Percentiles rank a stretch among this genome's conserved stretches.
phyloP scores from a whole-genome alignment of 2,888 invertebrate genomes.

The Emmelina monodactyla region DNA sequence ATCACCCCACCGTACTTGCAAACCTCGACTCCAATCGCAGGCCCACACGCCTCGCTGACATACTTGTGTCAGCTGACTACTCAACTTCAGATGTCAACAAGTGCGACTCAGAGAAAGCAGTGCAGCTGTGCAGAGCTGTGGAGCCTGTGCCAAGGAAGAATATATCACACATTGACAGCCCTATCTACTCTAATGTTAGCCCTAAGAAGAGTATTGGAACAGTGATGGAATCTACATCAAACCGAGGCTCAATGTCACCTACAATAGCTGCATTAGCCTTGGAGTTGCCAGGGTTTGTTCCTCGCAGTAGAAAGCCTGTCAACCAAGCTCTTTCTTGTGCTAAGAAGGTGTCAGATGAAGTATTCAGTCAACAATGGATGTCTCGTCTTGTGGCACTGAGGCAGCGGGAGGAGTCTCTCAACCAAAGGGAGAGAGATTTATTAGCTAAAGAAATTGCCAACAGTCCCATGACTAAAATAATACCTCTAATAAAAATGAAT shows the following conservation, averaged over 20 bases:
- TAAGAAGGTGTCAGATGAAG: conserved; percentile 59
- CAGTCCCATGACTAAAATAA: conserved; percentile 39
- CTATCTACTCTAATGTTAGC: conserved; percentile 44
- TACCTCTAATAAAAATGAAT: conserved; percentile 20
- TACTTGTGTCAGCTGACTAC: conserved; percentile 28
- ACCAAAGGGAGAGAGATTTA: conserved; percentile 54
- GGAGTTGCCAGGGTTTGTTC: conserved; percentile 56
- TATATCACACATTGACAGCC: conserved; percentile 30
- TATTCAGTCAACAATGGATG: conserved; percentile 66
- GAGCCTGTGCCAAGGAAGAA: conserved; percentile 38
- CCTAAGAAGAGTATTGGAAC: conserved; percentile 24
- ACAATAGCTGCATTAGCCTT: conserved; percentile 51
- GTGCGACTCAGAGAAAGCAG: conserved; percentile 54
- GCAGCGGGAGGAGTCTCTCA: conserved; percentile 57
- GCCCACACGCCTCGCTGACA: conserved; percentile 28
- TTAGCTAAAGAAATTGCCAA: conserved; percentile 49
- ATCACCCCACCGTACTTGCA: conserved; percentile 54
- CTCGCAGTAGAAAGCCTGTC: conserved; percentile 40
- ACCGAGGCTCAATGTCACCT: conserved; percentile 37
- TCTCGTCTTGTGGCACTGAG: conserved; percentile 58
- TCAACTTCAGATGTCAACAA: conserved; percentile 30
- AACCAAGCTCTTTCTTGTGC: conserved; percentile 37
- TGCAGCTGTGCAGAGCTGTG: conserved; percentile 32
- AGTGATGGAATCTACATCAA: conserved; percentile 20
- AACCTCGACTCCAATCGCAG: conserved; percentile 33